phyloP scores from a whole-genome alignment of 30 jellyfish, hydroid and myxozoan genomes.

The Mastigias papua region DNA sequence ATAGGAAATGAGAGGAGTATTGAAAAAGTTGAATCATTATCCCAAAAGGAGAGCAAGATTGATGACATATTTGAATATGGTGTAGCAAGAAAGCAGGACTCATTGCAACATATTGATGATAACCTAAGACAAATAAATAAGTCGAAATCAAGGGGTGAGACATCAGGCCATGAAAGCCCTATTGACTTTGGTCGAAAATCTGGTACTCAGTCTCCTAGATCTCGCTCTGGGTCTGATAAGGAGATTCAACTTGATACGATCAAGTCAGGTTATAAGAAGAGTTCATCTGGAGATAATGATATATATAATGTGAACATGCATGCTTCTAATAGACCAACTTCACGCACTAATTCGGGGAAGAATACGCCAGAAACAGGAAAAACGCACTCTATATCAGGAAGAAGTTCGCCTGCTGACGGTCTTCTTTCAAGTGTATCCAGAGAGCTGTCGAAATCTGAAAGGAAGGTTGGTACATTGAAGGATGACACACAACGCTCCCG shows the following conservation, averaged over 20 bases:
- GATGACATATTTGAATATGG: constrained; percentile 52
- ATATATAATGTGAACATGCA: not conserved
- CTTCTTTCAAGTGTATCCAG: constrained; percentile 13
- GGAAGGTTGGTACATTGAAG: not conserved
- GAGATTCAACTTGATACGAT: not conserved
- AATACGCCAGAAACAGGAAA: constrained; percentile 5
- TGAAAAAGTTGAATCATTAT: constrained; percentile 16
- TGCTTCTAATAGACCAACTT: not conserved
- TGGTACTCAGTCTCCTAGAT: constrained; percentile 1
- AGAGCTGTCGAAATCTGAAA: not conserved
- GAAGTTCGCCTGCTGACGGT: constrained; percentile 53
- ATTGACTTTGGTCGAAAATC: not conserved
- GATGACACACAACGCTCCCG: constrained; percentile 14
- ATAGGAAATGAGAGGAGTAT: not conserved
- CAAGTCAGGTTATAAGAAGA: not conserved
- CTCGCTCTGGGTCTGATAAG: constrained; percentile 57
- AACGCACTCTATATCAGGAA: constrained; percentile 4
- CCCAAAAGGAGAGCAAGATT: constrained; percentile 16
- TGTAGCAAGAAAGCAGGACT: not conserved
- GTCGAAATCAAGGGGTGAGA: not conserved
- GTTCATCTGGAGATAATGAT: not conserved
- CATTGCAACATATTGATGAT: not conserved
- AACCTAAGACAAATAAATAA: not conserved
- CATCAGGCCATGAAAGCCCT: constrained; percentile 8
- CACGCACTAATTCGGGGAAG: constrained; percentile 27